phyloP scores from a whole-genome alignment of 2,797 vertebrate species.

The Anniella stebbinsi region DNA sequence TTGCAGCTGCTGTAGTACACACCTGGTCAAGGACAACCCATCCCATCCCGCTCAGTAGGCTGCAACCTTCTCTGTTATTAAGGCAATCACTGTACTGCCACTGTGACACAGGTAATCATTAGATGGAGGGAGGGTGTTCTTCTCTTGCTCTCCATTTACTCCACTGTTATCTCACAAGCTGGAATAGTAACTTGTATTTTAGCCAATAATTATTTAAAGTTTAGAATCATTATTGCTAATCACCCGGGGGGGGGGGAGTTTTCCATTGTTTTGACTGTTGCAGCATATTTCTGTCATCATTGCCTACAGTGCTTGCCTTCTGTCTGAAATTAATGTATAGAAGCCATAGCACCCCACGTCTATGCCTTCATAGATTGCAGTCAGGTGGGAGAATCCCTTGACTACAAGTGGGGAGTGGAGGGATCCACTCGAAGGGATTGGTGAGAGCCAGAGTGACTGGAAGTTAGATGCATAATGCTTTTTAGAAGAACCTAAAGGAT shows the following conservation, averaged over 20 bases:
- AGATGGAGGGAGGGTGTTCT: constrained; percentile 36
- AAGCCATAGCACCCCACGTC: background rate
- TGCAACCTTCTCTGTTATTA: constrained; percentile 46
- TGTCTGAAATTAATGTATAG: constrained; percentile 42
- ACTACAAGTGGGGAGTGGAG: background rate
- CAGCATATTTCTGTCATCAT: constrained; percentile 10
- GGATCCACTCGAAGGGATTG: background rate
- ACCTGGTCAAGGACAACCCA: constrained; percentile 28
- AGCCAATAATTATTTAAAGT: constrained; percentile 34
- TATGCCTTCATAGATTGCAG: background rate
- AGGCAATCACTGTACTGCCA: constrained; percentile 48
- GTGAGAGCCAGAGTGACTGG: constrained; percentile 11
- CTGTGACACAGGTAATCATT: constrained; percentile 37
- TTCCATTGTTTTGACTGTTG: constrained; percentile 14
- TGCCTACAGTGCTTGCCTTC: constrained; percentile 3
- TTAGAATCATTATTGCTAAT: background rate
- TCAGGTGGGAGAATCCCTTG: background rate
- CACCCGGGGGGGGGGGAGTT: background rate
- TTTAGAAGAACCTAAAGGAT: background rate
- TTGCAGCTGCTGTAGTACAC: constrained; percentile 21
- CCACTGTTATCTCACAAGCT: constrained; percentile 24
- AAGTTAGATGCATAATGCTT: background rate
- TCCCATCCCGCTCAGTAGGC: constrained; percentile 53
- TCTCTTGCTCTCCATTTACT: constrained; percentile 45
- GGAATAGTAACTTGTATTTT: constrained; percentile 34